phyloP scores from a whole-genome alignment of 2,888 invertebrate species.

The Melieria picta region DNA sequence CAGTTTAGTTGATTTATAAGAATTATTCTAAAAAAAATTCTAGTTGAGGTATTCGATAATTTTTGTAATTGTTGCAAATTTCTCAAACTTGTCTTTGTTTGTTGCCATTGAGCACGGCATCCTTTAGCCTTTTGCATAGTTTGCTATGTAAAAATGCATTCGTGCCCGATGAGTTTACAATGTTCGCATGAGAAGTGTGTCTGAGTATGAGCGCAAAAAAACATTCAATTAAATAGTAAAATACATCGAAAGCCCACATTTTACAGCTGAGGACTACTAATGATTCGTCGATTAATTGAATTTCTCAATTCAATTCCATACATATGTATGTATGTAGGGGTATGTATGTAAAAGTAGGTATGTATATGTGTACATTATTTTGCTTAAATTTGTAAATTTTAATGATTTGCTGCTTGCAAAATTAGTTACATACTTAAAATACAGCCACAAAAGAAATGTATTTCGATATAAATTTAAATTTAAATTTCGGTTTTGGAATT shows the following conservation, averaged over 20 bases:
- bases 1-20: conserved; percentile 28
- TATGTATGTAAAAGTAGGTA: no score
- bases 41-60: conserved; percentile 43
- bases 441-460: no score
- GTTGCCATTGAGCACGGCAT: conserved; percentile 37
- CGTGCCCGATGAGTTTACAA: neutral
- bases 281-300: no score
- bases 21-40: conserved; percentile 40
- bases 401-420: no score
- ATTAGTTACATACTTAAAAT: no score
- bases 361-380: no score
- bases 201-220: neutral
- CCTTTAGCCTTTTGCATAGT: conserved; percentile 35
- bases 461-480: no score
- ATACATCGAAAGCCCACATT: neutral
- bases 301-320: no score
- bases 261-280: neutral
- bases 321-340: no score
- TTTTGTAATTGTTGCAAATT: conserved; percentile 35
- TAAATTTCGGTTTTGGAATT: no score
- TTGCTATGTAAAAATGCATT: neutral
- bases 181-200: conserved; percentile 18
- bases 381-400: no score
- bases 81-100: conserved; percentile 28
- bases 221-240: neutral